phyloP scores from a whole-genome alignment of 2,113 vertebrate genomes.

The Scomber scombrus region DNA sequence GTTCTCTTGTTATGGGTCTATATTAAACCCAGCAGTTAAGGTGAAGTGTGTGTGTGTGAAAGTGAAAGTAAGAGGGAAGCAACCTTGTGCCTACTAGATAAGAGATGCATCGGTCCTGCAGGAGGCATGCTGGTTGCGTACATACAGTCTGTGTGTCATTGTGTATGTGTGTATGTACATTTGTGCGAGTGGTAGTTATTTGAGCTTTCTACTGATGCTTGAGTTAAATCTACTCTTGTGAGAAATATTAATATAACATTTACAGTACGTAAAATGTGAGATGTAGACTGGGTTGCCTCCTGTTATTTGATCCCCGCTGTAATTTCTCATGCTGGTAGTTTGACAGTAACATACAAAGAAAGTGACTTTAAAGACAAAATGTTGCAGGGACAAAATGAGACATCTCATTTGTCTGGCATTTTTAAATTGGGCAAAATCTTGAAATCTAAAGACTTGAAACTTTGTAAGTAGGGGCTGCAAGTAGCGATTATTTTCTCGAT shows the following conservation, averaged over 20 bases:
- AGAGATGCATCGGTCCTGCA: slow-evolving; percentile 38
- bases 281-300: slow-evolving; percentile 23
- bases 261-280: slow-evolving; percentile 33
- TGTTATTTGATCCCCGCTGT: neutral
- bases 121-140: slow-evolving; percentile 31
- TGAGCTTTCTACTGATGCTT: slow-evolving; percentile 48
- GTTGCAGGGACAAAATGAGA: neutral
- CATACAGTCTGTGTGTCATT: slow-evolving; percentile 15
- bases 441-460: neutral
- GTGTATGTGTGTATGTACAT: slow-evolving; percentile 11
- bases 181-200: slow-evolving; percentile 17
- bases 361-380: neutral
- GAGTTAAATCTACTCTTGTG: slow-evolving; percentile 47
- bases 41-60: neutral
- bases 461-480: too few species aligned
- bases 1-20: slow-evolving; percentile 27
- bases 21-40: slow-evolving; percentile 34
- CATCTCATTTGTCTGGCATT: slow-evolving; percentile 6
- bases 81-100: slow-evolving; percentile 18
- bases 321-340: slow-evolving; percentile 11
- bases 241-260: slow-evolving; percentile 53
- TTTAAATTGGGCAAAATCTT: slow-evolving; percentile 13
- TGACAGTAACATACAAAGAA: slow-evolving; percentile 12
- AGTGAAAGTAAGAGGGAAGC: slow-evolving; percentile 30
- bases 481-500: too few species aligned